Evolutionary conservation across 2,113 vertebrate genomes (phyloP), one percentile per base, ranked within the genome.

Genomic region (Corythoichthys intestinalis): DNA sequence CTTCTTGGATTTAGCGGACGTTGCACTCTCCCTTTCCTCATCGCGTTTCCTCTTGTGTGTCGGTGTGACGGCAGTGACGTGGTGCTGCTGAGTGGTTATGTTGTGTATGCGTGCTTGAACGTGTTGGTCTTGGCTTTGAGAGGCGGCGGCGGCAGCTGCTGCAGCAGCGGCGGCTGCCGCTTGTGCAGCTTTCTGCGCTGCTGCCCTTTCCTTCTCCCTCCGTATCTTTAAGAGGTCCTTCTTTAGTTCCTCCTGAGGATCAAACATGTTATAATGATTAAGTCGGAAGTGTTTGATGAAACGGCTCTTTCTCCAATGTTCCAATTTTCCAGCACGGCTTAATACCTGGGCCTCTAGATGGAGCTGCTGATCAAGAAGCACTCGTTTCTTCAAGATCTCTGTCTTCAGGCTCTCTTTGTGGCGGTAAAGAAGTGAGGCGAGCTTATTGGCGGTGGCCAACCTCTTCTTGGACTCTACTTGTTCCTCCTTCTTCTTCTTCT

Each of bases 331-430:
- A 17, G 2, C 6, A 44, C 3, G 37, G 14, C 48, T 39, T 17
- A 14, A 13, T 78, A 99, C 97, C 96, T 99, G 97, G 57, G 96
- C 95, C 85, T 97, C 94, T 0, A 98, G 92, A 82, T 98, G 97
- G 34, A 99, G 92, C 12, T 98, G 96, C 87, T 99, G 98, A 89
- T 99, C 97, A 1, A 99, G 91, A 70, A 99, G 94, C 0, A 95
- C 96, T 76, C 97, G 91, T 87, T 99, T 99, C 88, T 95, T 98
- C 70, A 99, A 74, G 81, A 99, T 99, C 85, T 98, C 96, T 34
- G 95, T 95, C 88, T 96, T 97, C 54, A 99, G 94, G 66, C 95
- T 95, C 66, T 98, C 97, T 79, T 98, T 99, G 88, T 99, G 97
- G 62, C 96, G 95, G 90, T 96, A 98, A 37, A 99, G 94, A 62